These are phyloP conservation scores for Sula dactylatra DNA, from an alignment of 2,113 vertebrate species.

Conservation along the genomic window DNA sequence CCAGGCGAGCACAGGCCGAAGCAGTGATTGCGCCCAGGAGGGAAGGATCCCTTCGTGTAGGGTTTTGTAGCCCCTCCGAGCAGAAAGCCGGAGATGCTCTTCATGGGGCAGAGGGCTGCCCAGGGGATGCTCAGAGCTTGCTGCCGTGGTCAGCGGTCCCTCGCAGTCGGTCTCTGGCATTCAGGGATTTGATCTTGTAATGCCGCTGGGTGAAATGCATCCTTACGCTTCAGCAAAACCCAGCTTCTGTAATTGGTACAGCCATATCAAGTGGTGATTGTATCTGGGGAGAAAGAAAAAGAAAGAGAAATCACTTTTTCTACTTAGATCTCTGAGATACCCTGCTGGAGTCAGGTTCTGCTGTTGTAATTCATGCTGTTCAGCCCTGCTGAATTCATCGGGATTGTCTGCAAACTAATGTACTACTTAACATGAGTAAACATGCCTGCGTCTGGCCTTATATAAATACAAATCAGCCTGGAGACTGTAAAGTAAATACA, in stretches of 20 bases:
- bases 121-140: background rate
- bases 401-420: background rate
- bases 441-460: background rate
- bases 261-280: background rate
- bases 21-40: background rate
- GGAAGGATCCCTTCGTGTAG: background rate
- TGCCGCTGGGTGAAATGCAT: background rate
- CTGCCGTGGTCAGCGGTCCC: fast-evolving
- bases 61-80: background rate
- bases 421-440: background rate
- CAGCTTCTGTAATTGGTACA: background rate
- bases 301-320: background rate
- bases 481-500: background rate
- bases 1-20: fast-evolving
- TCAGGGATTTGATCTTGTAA: background rate
- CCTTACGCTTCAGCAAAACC: background rate
- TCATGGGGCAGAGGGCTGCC: fast-evolving
- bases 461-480: conserved; percentile 5
- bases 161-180: fast-evolving
- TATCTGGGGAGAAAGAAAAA: background rate
- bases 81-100: background rate
- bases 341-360: background rate
- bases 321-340: background rate
- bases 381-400: background rate
- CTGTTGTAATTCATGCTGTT: background rate